A percentile compares a stretch with the other conserved stretches of the same genome.
These are phyloP conservation scores for Isichthys henryi DNA, from an alignment of 2,113 vertebrate species.

Conservation along the genomic window DNA sequence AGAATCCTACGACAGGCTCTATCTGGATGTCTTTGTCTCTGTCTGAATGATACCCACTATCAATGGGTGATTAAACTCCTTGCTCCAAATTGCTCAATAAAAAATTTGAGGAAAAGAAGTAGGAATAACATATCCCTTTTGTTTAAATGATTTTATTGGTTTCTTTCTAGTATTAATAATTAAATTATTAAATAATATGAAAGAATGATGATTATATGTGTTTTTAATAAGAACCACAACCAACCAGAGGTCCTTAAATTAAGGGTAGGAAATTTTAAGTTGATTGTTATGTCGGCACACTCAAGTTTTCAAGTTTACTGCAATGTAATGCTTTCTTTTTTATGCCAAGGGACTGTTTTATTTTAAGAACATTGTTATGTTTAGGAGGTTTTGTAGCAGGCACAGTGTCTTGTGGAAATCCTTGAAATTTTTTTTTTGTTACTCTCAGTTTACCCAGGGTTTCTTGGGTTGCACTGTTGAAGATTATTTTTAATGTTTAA, in stretches of 20 bases:
- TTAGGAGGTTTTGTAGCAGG: slow-evolving; percentile 18
- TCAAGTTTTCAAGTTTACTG: neutral
- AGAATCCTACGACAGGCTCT: slow-evolving; percentile 95
- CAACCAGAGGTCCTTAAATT: slow-evolving; percentile 3
- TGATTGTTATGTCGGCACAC: neutral
- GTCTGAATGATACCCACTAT: slow-evolving; percentile 58
- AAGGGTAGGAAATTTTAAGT: neutral
- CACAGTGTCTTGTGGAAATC: neutral
- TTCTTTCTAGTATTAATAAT: slow-evolving; percentile 8
- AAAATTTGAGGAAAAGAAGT: slow-evolving; percentile 16
- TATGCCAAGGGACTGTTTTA: neutral
- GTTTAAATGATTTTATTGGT: slow-evolving; percentile 14
- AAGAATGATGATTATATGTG: slow-evolving; percentile 22
- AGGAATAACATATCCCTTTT: slow-evolving; percentile 19
- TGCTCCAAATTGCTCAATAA: slow-evolving; percentile 42
- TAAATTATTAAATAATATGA: slow-evolving; percentile 23
- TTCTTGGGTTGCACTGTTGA: neutral
- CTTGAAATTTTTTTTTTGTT: neutral
- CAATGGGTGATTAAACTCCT: neutral
- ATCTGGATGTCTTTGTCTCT: slow-evolving; percentile 91
- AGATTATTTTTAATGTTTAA: neutral
- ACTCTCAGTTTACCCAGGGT: neutral
- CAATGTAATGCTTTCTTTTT: neutral
- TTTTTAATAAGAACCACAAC: slow-evolving; percentile 17
- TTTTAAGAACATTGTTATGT: slow-evolving; percentile 4